Evolutionary conservation across 2,888 invertebrate species (phyloP), one percentile per base, ranked within the genome.

Genomic region (Mythimna loreyi): DNA sequence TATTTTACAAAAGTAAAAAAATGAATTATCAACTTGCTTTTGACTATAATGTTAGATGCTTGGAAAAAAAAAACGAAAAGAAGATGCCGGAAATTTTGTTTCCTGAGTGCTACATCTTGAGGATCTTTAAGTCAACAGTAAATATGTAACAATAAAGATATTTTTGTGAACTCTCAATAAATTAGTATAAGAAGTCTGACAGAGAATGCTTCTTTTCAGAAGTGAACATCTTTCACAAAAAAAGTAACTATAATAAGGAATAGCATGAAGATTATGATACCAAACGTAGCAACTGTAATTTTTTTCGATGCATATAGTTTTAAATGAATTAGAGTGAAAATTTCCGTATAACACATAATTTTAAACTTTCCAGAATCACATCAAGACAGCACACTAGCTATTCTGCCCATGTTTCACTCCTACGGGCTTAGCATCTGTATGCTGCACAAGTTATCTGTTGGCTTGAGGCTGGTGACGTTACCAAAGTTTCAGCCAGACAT

Each of bases 321-420:
- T 11, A 43, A 19, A n/a, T 4, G 8, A 30, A 7, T 52, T 40
- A 7, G 7, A 40, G 19, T 23, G 23, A 21, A 19, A 28, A 21
- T 36, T 9, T 9, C 9, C n/a, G 4, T n/a, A 19, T 4, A 13
- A 16, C 40, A n/a, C 0, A 36, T 7, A 16, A 2, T 30, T 71
- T 6, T 3, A 47, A n/a, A 21, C 0, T 5, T 78, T 80, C 6
- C 83, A 85, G 91, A 80, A 28, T 74, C 67, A 0, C 50, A 92
- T 63, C 97, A 97, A 90, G 97, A 97, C 64, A 91, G 96, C 0
- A 68, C 96, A 9, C 93, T 98, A 4, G 96, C 95, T 1, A 92
- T 98, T 6, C 88, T 98, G 65, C 98, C 98, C 3, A 96, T 98
- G 87, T 98, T 97, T 87, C 98, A 98, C 87, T 97, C 97, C 53